Evolutionary conservation across 2,113 vertebrate genomes (phyloP).

Genomic region (Tragelaphus buxtoni): DNA sequence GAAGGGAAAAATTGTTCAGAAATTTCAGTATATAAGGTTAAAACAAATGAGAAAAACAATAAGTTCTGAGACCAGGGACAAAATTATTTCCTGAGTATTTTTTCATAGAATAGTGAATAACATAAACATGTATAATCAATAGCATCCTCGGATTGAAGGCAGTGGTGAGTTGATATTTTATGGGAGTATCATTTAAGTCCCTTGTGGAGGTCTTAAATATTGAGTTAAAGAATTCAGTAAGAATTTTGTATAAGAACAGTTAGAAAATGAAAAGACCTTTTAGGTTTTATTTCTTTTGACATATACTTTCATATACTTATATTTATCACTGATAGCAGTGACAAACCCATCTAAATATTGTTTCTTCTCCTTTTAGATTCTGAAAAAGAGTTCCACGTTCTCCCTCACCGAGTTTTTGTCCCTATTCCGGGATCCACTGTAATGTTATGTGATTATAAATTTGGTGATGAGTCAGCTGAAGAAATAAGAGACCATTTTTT

Average conservation of each 20-base stretch:
- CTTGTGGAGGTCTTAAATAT: neutral
- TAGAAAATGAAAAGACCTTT: constrained; percentile 4
- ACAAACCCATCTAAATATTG: constrained; percentile 38
- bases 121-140: neutral
- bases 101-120: neutral
- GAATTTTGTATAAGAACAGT: neutral
- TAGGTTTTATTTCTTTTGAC: neutral
- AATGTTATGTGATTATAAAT: constrained; percentile 85
- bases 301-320: neutral
- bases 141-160: neutral
- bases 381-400: constrained; percentile 74
- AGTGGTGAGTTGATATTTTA: neutral
- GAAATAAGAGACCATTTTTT: constrained; percentile 83
- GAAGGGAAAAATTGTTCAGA: neutral
- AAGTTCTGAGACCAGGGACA: neutral
- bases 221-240: neutral
- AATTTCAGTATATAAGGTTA: neutral
- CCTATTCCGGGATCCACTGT: constrained; percentile 78
- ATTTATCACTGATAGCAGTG: neutral
- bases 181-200: neutral
- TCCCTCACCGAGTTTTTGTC: constrained; percentile 84
- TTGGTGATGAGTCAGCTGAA: constrained; percentile 79
- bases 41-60: neutral
- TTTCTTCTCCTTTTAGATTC: constrained; percentile 67
- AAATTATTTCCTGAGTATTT: neutral